Evolutionary conservation across 2,113 vertebrate species (phyloP).

Genomic region (Garra rufa): DNA sequence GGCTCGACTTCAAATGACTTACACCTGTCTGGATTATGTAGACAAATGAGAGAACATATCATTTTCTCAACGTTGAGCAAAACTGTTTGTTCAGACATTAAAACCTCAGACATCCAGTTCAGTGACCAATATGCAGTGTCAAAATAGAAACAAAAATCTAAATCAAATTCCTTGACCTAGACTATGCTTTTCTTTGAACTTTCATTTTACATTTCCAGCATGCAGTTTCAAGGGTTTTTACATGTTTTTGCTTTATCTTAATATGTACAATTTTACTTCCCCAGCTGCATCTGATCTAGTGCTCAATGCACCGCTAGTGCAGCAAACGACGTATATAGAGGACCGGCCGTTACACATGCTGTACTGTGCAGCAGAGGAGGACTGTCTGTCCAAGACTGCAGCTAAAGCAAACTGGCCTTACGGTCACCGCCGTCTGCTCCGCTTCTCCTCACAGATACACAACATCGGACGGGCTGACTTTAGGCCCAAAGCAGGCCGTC

Average conservation of each 20-base stretch:
- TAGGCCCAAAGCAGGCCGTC: slow-evolving; percentile 92
- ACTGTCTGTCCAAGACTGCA: slow-evolving; percentile 90
- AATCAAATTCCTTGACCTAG: slow-evolving; percentile 25
- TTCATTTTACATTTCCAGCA: background rate
- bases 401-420: slow-evolving; percentile 95
- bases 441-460: slow-evolving; percentile 98
- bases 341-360: slow-evolving; percentile 97
- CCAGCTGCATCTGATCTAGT: slow-evolving; percentile 93
- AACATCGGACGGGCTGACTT: slow-evolving; percentile 95
- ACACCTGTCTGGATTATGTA: slow-evolving; percentile 27
- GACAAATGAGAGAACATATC: slow-evolving; percentile 7
- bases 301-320: slow-evolving; percentile 87
- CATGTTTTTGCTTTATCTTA: background rate
- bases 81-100: slow-evolving; percentile 20
- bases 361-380: slow-evolving; percentile 94
- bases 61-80: background rate
- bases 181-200: background rate
- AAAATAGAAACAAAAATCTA: slow-evolving; percentile 10
- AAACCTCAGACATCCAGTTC: slow-evolving; percentile 27
- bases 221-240: background rate
- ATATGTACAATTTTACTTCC: background rate
- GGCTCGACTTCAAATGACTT: slow-evolving; percentile 1
- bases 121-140: background rate
- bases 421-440: slow-evolving; percentile 91
- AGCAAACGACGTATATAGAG: slow-evolving; percentile 95